Evolutionary conservation across 2,113 vertebrate genomes (phyloP), one percentile per base, ranked within the genome.

Genomic region (Puma concolor): DNA sequence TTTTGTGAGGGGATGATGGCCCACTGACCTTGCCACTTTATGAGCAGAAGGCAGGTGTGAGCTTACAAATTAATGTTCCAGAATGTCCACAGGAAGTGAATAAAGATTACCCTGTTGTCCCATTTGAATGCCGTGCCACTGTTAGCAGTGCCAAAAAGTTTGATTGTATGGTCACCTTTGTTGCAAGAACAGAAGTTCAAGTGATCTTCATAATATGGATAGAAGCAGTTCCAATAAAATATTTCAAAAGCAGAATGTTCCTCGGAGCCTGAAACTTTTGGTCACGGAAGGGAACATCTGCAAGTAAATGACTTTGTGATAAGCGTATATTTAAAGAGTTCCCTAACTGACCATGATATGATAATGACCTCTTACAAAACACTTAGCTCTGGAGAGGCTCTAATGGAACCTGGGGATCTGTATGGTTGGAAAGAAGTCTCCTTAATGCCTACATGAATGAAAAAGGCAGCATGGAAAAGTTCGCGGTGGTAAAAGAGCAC

Each of bases 251-350:
- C 41, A 66, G 67, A 76, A 48, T 72, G 36, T 31, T 86, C 57
- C 83, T 81, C 72, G 48, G 66, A 91, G 80, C 54, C 31, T 38
- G 60, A 72, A 77, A 91, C 27, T 64, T 90, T 48, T 17, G 67
- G 44, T 66, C 66, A 36, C 44, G 41, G 84, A 86, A 92, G 80
- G 89, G 94, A 95, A 76, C 13, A 57, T 71, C 44, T 84, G 41
- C 15, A 66, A 77, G 69, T 14, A 80, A 54, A 92, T 92, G 85
- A 52, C 74, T 95, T 84, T n/a, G 41, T 79, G 64, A 54, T 57
- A 83, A 72, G 9, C 33, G 29, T 77, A 13, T 87, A 66, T 69
- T 93, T 94, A 83, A 98, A 98, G 83, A 95, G 95, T 71, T 97
- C 82, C 79, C 81, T 97, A 79, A 97, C 87, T 95, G 84, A 94